These are phyloP conservation scores for Aricia artaxerxes DNA, from an alignment of 2,888 invertebrate species.

Conservation along the genomic window DNA sequence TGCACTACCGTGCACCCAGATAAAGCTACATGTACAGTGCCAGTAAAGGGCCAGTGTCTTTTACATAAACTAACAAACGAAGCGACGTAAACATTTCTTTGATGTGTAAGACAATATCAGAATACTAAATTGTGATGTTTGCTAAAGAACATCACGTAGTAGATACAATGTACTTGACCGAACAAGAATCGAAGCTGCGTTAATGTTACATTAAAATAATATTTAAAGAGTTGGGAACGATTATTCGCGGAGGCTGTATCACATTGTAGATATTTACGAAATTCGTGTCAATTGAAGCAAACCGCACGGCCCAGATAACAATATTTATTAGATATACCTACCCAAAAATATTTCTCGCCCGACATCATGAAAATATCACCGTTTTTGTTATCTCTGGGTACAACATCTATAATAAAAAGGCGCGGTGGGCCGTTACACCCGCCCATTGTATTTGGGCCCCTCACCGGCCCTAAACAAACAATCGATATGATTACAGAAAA, in stretches of 20 bases:
- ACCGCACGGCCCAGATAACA: slow-evolving; percentile 10
- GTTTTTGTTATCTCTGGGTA: slow-evolving; percentile 26
- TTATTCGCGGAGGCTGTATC: neutral
- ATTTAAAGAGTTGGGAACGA: too few species aligned
- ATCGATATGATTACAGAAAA: slow-evolving; percentile 36
- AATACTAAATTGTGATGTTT: too few species aligned
- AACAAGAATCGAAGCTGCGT: too few species aligned
- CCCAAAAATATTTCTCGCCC: slow-evolving; percentile 20
- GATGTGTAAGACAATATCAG: too few species aligned
- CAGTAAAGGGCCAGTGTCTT: too few species aligned
- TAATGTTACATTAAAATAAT: too few species aligned
- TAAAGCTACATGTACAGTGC: too few species aligned
- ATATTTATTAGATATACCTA: slow-evolving; percentile 22
- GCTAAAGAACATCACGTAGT: too few species aligned
- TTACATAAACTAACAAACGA: too few species aligned
- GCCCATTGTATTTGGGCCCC: slow-evolving; percentile 37
- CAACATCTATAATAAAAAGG: slow-evolving; percentile 34
- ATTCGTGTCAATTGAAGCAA: neutral
- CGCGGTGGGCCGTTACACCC: slow-evolving; percentile 37
- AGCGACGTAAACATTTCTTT: too few species aligned
- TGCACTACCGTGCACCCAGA: too few species aligned
- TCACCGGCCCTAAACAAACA: slow-evolving; percentile 40
- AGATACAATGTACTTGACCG: too few species aligned
- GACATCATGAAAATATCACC: slow-evolving; percentile 23
- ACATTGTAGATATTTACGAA: neutral